phyloP scores from a whole-genome alignment of 2,888 invertebrate genomes.

The Agrotis segetum region DNA sequence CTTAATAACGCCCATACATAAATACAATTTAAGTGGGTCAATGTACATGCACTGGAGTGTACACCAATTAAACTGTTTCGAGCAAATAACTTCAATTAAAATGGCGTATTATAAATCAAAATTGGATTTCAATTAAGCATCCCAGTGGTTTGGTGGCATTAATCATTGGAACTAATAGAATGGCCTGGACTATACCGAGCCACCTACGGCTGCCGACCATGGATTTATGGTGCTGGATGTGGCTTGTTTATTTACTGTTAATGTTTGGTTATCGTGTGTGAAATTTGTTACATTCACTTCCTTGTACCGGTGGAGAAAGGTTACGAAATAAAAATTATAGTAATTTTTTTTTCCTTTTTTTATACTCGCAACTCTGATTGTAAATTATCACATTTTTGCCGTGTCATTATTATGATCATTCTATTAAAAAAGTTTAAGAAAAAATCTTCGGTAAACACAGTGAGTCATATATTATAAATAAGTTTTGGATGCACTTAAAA shows the following conservation, averaged over 20 bases:
- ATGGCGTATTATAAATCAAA: slow-evolving; percentile 78
- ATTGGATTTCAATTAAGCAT: slow-evolving; percentile 83
- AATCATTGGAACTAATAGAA: slow-evolving; percentile 77
- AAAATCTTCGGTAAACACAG: too few species aligned
- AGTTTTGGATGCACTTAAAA: too few species aligned
- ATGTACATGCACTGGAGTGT: slow-evolving; percentile 40
- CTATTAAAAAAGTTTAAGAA: too few species aligned
- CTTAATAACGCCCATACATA: slow-evolving; percentile 48
- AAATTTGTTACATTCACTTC: slow-evolving; percentile 25
- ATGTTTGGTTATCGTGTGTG: slow-evolving; percentile 41
- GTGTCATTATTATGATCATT: too few species aligned
- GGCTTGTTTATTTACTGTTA: slow-evolving; percentile 25
- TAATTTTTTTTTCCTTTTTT: too few species aligned
- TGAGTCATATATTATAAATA: too few species aligned
- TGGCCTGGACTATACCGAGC: slow-evolving; percentile 64
- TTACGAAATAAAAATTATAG: too few species aligned
- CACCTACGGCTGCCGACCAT: slow-evolving; percentile 63
- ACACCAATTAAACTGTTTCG: slow-evolving; percentile 66
- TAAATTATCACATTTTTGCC: too few species aligned
- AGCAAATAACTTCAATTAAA: slow-evolving; percentile 76
- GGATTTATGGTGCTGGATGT: slow-evolving; percentile 50
- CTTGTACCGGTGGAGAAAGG: background rate
- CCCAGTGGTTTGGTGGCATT: slow-evolving; percentile 76
- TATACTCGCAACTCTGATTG: too few species aligned
- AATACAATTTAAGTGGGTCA: slow-evolving; percentile 52